phyloP scores from a whole-genome alignment of 2,797 vertebrate species.

The Anabas testudineus region DNA sequence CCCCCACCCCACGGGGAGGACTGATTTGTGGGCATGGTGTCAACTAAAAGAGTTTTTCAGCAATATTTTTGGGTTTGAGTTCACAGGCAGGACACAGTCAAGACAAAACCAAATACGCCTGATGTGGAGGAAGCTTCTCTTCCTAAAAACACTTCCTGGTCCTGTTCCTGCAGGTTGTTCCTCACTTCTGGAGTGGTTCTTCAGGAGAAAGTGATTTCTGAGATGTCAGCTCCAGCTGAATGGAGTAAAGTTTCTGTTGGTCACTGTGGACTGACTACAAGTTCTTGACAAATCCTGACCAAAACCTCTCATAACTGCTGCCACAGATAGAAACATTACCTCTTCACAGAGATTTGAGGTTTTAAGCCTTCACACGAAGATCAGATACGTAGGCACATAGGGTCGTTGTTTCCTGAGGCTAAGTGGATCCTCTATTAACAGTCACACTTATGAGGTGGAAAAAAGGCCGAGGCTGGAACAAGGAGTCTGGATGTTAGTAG shows the following conservation, averaged over 20 bases:
- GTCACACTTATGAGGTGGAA: constrained; percentile 35
- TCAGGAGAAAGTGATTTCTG: constrained; percentile 65
- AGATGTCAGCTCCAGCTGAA: constrained; percentile 69
- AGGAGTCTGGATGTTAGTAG: background rate
- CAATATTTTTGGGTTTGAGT: constrained; percentile 22
- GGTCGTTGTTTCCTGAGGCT: constrained; percentile 72
- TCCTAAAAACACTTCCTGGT: constrained; percentile 52
- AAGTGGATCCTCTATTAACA: constrained; percentile 52
- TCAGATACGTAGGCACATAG: constrained; percentile 75
- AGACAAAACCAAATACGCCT: background rate
- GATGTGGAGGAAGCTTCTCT: constrained; percentile 60
- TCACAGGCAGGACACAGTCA: constrained; percentile 12
- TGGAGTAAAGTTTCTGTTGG: constrained; percentile 8
- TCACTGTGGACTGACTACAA: constrained; percentile 16
- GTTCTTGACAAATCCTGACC: constrained; percentile 45
- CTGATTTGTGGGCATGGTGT: constrained; percentile 84
- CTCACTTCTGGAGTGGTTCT: constrained; percentile 49
- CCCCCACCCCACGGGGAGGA: constrained; percentile 78
- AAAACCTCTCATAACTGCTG: constrained; percentile 60
- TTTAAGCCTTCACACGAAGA: constrained; percentile 35
- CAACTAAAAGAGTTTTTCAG: background rate
- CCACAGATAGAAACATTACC: constrained; percentile 10
- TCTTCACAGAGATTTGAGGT: background rate
- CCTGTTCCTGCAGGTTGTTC: background rate
- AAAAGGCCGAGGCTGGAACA: background rate